Evolutionary conservation across 2,797 vertebrate species (phyloP).

Genomic region (Muscicapa comitata): DNA sequence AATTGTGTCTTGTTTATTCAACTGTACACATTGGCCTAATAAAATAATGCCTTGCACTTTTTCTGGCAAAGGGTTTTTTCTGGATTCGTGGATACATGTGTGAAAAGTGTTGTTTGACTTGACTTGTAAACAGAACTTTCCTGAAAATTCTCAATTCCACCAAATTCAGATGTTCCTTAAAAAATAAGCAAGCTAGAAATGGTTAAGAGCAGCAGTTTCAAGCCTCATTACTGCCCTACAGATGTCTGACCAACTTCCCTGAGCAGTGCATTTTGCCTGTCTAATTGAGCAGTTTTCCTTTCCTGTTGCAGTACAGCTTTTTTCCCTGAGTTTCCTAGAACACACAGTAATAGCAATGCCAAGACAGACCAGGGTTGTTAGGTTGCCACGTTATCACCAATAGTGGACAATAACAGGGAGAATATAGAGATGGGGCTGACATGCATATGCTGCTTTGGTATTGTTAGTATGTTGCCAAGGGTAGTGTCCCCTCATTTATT

Average conservation of each 20-base stretch:
- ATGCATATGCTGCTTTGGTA: not conserved
- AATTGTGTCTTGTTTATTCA: not conserved
- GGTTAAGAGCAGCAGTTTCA: not conserved
- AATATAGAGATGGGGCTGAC: not conserved
- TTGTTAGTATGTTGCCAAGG: not conserved
- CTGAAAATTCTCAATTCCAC: not conserved
- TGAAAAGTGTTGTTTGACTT: not conserved
- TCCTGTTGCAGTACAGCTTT: not conserved
- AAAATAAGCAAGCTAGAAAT: not conserved
- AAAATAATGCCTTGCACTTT: not conserved
- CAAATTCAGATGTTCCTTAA: not conserved
- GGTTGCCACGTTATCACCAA: not conserved
- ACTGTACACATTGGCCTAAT: not conserved
- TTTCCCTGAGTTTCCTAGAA: not conserved
- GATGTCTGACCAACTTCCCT: not conserved
- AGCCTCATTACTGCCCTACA: not conserved
- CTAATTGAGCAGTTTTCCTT: not conserved
- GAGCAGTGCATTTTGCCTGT: not conserved
- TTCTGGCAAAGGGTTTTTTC: not conserved
- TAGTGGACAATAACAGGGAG: not conserved
- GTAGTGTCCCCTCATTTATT: not conserved
- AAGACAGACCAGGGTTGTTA: not conserved
- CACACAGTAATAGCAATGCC: not conserved
- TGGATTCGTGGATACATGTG: not conserved
- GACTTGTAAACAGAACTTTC: not conserved